Evolutionary conservation across 2,888 invertebrate genomes (phyloP).

Genomic region (Meiosimyza platycephala): DNA sequence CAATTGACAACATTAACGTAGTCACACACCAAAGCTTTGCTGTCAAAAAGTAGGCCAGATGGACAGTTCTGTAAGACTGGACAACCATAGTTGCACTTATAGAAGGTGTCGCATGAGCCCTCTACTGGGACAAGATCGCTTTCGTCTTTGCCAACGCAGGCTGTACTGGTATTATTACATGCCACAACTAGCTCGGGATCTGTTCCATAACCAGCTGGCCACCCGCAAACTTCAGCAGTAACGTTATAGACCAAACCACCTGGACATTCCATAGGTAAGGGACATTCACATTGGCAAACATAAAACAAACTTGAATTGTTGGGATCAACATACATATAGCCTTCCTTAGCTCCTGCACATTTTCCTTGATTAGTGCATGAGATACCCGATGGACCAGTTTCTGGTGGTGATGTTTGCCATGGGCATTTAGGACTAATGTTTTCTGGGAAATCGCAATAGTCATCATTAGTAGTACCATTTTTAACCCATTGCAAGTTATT

Average conservation of each 20-base stretch:
- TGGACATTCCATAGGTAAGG: conserved; percentile 41
- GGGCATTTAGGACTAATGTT: conserved; percentile 49
- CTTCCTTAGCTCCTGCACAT: conserved; percentile 33
- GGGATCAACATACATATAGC: conserved; percentile 26
- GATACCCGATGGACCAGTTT: conserved; percentile 52
- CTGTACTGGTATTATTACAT: neutral
- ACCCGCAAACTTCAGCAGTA: conserved; percentile 45
- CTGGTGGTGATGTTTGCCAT: conserved; percentile 32
- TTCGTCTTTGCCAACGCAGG: neutral
- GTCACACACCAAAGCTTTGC: conserved; percentile 39
- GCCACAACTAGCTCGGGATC: neutral
- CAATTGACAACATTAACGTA: conserved; percentile 42
- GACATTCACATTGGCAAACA: conserved; percentile 41
- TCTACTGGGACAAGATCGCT: conserved; percentile 23
- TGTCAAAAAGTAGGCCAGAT: conserved; percentile 39
- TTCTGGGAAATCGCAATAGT: conserved; percentile 51
- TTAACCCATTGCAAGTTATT: conserved; percentile 50
- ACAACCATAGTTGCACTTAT: conserved; percentile 42
- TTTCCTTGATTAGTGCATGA: conserved; percentile 29
- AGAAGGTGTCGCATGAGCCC: conserved; percentile 44
- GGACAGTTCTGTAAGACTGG: conserved; percentile 38
- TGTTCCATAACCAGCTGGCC: conserved; percentile 33
- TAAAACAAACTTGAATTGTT: conserved; percentile 32
- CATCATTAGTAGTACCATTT: conserved; percentile 32
- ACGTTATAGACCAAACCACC: conserved; percentile 40